Base-by-base conservation (phyloP, 2,888 invertebrate genomes). In the Punctoribates punctum region DNA sequence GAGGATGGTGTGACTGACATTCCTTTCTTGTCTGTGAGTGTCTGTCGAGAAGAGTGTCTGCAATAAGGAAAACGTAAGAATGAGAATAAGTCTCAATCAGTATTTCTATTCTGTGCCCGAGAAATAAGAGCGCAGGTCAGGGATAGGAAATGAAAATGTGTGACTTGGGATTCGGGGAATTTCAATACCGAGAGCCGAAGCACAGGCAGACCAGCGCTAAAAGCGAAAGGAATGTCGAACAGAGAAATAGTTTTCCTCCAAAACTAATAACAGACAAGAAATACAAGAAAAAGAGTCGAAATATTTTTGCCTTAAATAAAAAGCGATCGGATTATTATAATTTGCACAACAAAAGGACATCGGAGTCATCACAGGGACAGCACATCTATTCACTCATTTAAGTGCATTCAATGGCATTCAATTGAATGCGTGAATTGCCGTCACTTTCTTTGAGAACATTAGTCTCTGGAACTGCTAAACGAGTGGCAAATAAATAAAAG, bases 161-260 rank as follows among this genome's bases (percentile, higher is more conserved):
- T 72, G 72, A 42, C 20, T 20, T 42, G 72, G 72, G 72, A 72
- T 72, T 72, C 48, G 23, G 72, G 72, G 72, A 72, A 72, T 72
- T 72, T 17, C 38, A n/a, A 38, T 17, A 67, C 54, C 54, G n/a
- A 54, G 54, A 54, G n/a, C 6, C 54, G 54, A n/a, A 23, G 13
- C 42, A 11, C 42, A n/a, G n/a, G 4, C 29, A 51, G n/a, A 57
- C 23, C 57, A 57, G 57, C 25, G 57, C 57, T 57, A 57, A 23
- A 13, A 20, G 23, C 9, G 20, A 23, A 1, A 51, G 20, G 51
- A 51, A 51, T 20, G 51, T 3, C 8, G 48, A 48, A 17, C 17
- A 51, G 1, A 51, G 3, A 11, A 60, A 57, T 13, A 15, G 13
- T 29, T 17, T 29, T 27, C 27, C 23, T 57, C 23, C 27, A 27